phyloP scores from a whole-genome alignment of 2,113 vertebrate species.

The Hymenochirus boettgeri region DNA sequence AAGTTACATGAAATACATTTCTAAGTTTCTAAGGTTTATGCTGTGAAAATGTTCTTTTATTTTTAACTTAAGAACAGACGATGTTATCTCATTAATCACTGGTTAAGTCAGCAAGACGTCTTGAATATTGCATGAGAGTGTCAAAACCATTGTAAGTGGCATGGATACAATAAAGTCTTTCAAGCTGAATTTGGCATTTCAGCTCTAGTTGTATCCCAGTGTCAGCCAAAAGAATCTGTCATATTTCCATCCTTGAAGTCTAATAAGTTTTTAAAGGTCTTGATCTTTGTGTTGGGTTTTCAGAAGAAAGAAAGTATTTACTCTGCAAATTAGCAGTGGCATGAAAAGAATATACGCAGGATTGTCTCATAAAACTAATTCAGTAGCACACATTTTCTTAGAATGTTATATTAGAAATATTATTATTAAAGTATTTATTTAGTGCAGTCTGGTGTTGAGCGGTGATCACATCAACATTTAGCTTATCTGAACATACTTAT shows the following conservation, averaged over 20 bases:
- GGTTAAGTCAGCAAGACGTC: background rate
- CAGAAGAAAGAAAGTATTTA: background rate
- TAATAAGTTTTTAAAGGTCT: background rate
- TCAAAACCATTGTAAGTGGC: background rate
- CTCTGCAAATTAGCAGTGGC: background rate
- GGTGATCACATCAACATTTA: too few relatives aligned
- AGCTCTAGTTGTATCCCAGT: background rate
- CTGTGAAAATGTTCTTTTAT: too few relatives aligned
- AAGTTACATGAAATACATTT: too few relatives aligned
- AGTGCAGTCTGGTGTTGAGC: too few relatives aligned
- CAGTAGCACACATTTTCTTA: too few relatives aligned
- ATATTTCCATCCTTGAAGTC: background rate
- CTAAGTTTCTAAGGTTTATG: too few relatives aligned
- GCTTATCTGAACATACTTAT: too few relatives aligned
- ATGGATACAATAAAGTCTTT: background rate
- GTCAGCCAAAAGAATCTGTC: background rate
- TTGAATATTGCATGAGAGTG: background rate
- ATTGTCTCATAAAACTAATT: too few relatives aligned
- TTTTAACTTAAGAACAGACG: too few relatives aligned
- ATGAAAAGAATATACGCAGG: background rate
- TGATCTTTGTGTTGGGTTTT: background rate
- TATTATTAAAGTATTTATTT: too few relatives aligned
- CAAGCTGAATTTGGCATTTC: background rate
- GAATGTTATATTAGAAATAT: too few relatives aligned
- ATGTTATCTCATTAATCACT: background rate